A percentile compares a stretch with the other conserved stretches of the same genome.
Evolutionary conservation across 2,888 invertebrate genomes (phyloP).

Genomic region (Ichneumoninae sp.): DNA sequence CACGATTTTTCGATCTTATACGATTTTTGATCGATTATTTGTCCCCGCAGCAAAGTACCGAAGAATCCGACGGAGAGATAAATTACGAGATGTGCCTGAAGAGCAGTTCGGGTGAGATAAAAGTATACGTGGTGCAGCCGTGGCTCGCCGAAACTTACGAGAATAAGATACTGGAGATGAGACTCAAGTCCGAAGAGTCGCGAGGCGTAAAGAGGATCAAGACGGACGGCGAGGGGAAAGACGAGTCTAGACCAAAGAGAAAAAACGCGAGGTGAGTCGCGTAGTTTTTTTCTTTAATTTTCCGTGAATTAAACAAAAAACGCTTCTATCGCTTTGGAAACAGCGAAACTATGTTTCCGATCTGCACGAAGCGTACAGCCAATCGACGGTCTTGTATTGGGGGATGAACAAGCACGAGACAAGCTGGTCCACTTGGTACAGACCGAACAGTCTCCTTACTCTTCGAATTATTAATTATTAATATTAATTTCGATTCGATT

Average conservation of each 20-base stretch:
- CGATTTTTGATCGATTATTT: neutral
- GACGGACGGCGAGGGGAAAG: slow-evolving; percentile 79
- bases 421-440: slow-evolving; percentile 79
- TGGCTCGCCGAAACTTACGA: slow-evolving; percentile 82
- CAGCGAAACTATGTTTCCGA: slow-evolving; percentile 77
- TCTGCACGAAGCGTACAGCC: slow-evolving; percentile 82
- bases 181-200: slow-evolving; percentile 77
- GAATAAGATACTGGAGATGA: slow-evolving; percentile 80
- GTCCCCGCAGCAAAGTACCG: slow-evolving; percentile 58
- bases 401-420: slow-evolving; percentile 70
- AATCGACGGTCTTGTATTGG: slow-evolving; percentile 46
- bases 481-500: neutral
- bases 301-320: neutral
- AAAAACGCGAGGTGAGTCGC: slow-evolving; percentile 80
- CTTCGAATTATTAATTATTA: neutral
- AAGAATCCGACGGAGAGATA: slow-evolving; percentile 74
- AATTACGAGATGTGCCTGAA: slow-evolving; percentile 82
- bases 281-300: neutral
- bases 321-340: slow-evolving; percentile 82
- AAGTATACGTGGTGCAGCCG: slow-evolving; percentile 81
- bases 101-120: slow-evolving; percentile 81
- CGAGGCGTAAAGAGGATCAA: slow-evolving; percentile 77
- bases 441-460: slow-evolving; percentile 74
- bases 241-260: slow-evolving; percentile 81
- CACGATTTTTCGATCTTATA: neutral